Percentiles rank a stretch among this genome's conserved stretches.
These are phyloP conservation scores for Rhipidura dahli DNA, from an alignment of 2,113 vertebrate genomes.

Conservation along the genomic window DNA sequence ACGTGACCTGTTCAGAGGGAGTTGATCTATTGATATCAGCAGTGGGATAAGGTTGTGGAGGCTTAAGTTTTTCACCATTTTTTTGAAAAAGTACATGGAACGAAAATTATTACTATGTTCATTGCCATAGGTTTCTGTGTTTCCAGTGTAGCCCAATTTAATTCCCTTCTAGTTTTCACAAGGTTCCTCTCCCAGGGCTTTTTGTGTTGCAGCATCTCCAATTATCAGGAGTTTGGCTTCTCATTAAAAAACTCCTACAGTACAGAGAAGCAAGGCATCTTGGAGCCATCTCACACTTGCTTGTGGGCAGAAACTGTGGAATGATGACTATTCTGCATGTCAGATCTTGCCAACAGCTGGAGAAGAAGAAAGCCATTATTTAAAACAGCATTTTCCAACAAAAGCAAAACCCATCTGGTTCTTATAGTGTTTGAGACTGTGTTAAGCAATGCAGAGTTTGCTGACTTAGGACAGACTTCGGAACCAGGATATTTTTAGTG, in stretches of 20 bases:
- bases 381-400: constrained; percentile 31
- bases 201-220: background rate
- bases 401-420: background rate
- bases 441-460: background rate
- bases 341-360: constrained; percentile 22
- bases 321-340: constrained; percentile 59
- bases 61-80: background rate
- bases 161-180: background rate
- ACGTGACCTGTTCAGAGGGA: background rate
- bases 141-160: background rate
- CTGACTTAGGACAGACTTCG: background rate
- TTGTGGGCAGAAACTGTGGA: constrained; percentile 68
- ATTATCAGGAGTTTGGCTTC: background rate
- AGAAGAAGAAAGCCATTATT: constrained; percentile 66
- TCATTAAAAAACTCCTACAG: background rate
- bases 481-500: background rate
- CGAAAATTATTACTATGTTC: background rate
- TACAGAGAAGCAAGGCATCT: background rate
- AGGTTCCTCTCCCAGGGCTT: background rate
- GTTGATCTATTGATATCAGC: background rate
- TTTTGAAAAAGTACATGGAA: background rate
- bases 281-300: constrained; percentile 53
- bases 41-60: background rate
- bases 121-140: background rate
- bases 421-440: background rate